Conservation (phyloP, 2,113 vertebrate species). For the Mormyrus iriodes region DNA sequence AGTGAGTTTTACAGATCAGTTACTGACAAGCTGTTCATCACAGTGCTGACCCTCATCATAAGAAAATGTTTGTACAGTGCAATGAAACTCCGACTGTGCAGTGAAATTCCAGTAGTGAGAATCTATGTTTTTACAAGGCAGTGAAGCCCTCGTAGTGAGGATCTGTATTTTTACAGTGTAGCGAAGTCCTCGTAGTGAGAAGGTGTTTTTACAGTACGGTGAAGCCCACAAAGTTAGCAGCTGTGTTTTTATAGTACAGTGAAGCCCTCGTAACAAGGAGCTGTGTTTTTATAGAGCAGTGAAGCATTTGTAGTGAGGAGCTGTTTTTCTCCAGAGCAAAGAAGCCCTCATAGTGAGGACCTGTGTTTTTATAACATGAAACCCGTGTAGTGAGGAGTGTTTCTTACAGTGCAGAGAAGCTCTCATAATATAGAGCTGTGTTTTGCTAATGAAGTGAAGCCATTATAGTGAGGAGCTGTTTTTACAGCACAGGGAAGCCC, state of each 20-base stretch:
- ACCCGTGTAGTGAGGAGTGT: no score
- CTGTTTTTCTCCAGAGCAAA: neutral
- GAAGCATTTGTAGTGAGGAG: neutral
- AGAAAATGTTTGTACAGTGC: neutral
- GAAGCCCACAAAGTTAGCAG: no score
- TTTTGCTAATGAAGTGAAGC: no score
- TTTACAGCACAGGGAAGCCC: neutral
- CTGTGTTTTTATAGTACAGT: neutral
- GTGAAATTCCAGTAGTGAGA: neutral
- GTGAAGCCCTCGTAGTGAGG: neutral
- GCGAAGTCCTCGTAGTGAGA: no score
- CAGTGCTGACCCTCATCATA: neutral
- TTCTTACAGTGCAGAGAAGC: no score
- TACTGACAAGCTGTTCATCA: neutral
- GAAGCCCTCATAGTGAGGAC: neutral
- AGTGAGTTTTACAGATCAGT: neutral
- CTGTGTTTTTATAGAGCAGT: neutral
- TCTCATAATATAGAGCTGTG: no score
- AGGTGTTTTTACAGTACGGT: neutral
- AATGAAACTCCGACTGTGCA: neutral
- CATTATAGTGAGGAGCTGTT: neutral
- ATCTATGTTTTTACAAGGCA: neutral
- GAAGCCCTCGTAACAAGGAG: neutral
- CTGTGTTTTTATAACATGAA: neutral
- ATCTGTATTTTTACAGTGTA: neutral